Evolutionary conservation across 2,888 invertebrate species (phyloP), one percentile per base, ranked within the genome.

Genomic region (Phorcus lineatus): DNA sequence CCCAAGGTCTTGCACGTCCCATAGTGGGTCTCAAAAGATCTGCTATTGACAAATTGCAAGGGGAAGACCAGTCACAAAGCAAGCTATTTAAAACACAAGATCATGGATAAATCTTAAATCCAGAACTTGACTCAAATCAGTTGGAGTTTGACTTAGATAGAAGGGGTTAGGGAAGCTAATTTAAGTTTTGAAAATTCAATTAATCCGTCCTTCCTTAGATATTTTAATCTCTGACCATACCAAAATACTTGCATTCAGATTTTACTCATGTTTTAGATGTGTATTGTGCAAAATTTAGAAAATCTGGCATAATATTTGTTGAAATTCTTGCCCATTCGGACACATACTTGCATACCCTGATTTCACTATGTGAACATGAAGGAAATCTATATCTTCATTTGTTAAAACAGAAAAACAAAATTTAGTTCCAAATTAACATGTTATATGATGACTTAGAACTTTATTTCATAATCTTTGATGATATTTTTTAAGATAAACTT

Each of bases 41-140:
- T 70, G 36, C 40, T 19, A 24, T 16, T 19, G 70, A 70, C 36
- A 36, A 31, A 9, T 36, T 40, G 70, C 36, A 36, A 40, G 36
- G 36, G 40, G 70, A 36, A 70, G 70, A 36, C 36, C 19, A 70
- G 31, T 36, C 70, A n/a, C 40, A 31, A n/a, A 17, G n/a, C 36
- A 70, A 70, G 36, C 16, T 70, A 1, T 19, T 70, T 24, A 70
- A 70, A 19, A 70, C 70, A 36, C 70, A 70, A 36, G 70, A 70
- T 36, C 70, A 70, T 70, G 70, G 70, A 17, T 70, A 36, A 40
- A n/a, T 16, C 13, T 70, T 13, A 36, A 36, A 3, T 36, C 7
- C 36, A 36, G 36, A 7, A 36, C 3, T 36, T 36, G 3, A 36
- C 36, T 36, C 3, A 36, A 36, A 36, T 36, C 3, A 36, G 3